Percentiles rank a stretch among this genome's conserved stretches.
Evolutionary conservation across 2,888 invertebrate genomes (phyloP).

Genomic region (Nephrotoma flavescens): DNA sequence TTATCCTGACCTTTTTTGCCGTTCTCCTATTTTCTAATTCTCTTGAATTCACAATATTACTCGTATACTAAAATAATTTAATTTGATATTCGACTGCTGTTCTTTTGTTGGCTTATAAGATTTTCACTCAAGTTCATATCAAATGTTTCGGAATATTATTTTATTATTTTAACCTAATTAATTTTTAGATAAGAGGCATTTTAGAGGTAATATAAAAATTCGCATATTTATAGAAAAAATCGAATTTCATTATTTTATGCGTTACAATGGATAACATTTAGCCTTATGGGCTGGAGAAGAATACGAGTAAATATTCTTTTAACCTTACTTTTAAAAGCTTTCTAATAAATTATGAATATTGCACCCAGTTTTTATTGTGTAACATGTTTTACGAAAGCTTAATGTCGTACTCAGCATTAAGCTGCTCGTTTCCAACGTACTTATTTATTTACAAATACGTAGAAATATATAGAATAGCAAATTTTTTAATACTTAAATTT

Average conservation of each 20-base stretch:
- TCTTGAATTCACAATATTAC: background rate
- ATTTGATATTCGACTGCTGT: background rate
- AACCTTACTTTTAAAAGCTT: background rate
- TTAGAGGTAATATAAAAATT: background rate
- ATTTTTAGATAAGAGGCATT: background rate
- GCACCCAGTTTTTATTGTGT: background rate
- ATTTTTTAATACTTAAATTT: background rate
- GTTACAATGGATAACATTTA: background rate
- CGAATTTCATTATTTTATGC: background rate
- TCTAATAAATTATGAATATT: background rate
- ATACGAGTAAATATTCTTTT: too few species aligned
- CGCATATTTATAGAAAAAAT: background rate
- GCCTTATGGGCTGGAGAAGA: too few species aligned
- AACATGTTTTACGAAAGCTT: background rate
- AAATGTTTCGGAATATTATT: background rate
- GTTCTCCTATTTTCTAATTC: background rate
- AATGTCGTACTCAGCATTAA: background rate
- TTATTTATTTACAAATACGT: background rate
- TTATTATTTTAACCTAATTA: background rate
- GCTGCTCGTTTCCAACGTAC: background rate
- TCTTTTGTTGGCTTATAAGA: background rate
- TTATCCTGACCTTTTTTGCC: background rate
- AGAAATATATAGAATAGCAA: background rate
- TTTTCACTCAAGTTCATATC: background rate
- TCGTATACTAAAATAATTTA: background rate